Base-by-base conservation (phyloP, 2,797 vertebrate species). In the Harpagifer antarcticus region DNA sequence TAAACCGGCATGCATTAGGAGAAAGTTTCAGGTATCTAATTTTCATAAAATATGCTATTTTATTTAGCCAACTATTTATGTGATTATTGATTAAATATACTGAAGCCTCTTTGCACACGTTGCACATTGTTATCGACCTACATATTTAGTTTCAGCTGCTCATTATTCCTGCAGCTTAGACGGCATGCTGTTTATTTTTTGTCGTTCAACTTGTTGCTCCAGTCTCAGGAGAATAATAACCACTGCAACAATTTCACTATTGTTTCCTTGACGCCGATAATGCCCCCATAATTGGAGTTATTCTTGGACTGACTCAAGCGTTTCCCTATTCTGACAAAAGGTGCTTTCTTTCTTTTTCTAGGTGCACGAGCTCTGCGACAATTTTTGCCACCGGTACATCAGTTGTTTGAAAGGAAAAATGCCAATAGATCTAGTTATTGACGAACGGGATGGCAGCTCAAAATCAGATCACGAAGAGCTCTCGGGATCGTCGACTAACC, bases 391-490 rank as follows among this genome's bases (percentile, higher is more conserved):
- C 91, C 98, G 98, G 96, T 99, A 99, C 97, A 99, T 99, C 96
- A 99, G 98, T 89, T 99, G 98, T 96, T 97, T 99, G 95, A 99
- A 99, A 97, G 98, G 98, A 92, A 99, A 99, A 96, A 99, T 99
- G 98, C 98, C 98, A 92, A 99, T 99, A 94, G 98, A 99, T 94
- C 96, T 99, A 72, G 98, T 99, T 91, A 99, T 99, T 87, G 98
- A 99, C 87, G 98, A 99, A 92, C 96, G 98, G 92, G 98, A 99
- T 90, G 98, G 97, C 91, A 99, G 95, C 94, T 99, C 98, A 58
- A 99, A 99, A 93, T 99, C 98, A 92, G 98, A 99, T 88, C 98
- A 99, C 9, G 98, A 99, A 94, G 98, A 99, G 90, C 97, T 99
- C 83, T 99, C 98, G 90, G 98, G 98, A 94, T 99, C 98, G 76